Evolutionary conservation across 2,888 invertebrate genomes (phyloP), one percentile per base, ranked within the genome.

Genomic region (Branchipolynoe longqiensis): DNA sequence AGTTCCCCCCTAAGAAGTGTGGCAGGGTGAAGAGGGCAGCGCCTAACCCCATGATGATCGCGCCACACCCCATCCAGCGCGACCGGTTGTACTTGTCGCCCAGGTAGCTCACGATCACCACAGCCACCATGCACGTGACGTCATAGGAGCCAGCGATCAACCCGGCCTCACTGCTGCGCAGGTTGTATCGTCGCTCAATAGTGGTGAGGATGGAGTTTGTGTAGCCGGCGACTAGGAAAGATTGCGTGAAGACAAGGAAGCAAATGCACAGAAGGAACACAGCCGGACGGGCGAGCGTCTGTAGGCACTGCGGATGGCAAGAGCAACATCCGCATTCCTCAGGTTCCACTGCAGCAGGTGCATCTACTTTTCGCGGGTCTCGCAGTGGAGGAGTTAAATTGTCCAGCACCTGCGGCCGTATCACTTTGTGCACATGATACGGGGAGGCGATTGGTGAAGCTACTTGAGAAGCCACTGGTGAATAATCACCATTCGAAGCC

Each of bases 161-260:
- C n/a, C 89, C 89, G 18, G 84, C 64, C 48, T 89, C 84, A 38
- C 78, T 84, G 59, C 84, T 89, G 41, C 78, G 54, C 33, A 89
- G 81, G 69, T 85, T 78, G 69, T 87, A 89, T 25, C 88, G 85
- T 31, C 74, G 78, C 78, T 89, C 89, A 25, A 89, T 85, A 3
- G 88, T 89, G 22, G 89, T 89, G 18, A 85, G 56, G 82, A 89
- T 89, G 56, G 86, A 82, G 58, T 58, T 86, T 12, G 84, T 73
- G 62, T 89, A 89, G 12, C 89, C 89, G 0, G 87, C 85, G 40
- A 88, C 88, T 8, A 89, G 84, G 36, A 89, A 48, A 14, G 88
- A 88, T 64, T 89, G 89, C 0, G 82, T 74, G 25, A 89, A 56
- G 18, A 87, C 87, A 1, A 88, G 40, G 22, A 74, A 62, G 28